Evolutionary conservation across 2,113 vertebrate genomes (phyloP).

Genomic region (Terrapene triunguis): DNA sequence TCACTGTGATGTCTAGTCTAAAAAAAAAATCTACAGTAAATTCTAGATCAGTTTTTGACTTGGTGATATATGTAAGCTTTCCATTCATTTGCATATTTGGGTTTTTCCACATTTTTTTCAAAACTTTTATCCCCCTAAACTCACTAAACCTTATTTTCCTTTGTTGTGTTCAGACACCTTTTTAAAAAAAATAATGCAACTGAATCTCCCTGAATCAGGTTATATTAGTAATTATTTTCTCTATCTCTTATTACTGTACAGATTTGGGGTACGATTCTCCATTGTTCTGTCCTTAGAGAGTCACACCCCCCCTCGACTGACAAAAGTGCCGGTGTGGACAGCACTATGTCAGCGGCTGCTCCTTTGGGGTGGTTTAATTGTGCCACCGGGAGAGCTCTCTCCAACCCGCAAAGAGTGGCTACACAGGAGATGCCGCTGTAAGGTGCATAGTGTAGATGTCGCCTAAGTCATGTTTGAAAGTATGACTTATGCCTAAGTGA

Average conservation of each 20-base stretch:
- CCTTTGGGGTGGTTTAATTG: too few relatives aligned
- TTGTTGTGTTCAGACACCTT: neutral
- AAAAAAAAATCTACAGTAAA: neutral
- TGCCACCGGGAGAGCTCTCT: too few relatives aligned
- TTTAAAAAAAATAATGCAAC: neutral
- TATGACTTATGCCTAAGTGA: neutral
- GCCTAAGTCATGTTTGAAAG: neutral
- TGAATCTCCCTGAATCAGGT: neutral
- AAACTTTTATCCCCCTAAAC: neutral
- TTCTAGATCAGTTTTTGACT: neutral
- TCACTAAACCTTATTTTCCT: neutral
- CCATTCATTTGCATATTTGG: neutral
- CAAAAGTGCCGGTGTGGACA: too few relatives aligned
- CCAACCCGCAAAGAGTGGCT: too few relatives aligned
- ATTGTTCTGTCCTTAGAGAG: neutral
- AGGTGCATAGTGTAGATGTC: too few relatives aligned
- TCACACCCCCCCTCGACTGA: too few relatives aligned
- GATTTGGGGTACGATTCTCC: neutral
- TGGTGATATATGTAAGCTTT: neutral
- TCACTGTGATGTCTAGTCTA: neutral
- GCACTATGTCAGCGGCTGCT: too few relatives aligned
- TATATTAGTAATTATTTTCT: neutral
- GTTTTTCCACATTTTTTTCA: neutral
- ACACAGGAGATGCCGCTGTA: too few relatives aligned
- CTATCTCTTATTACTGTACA: neutral